Percentiles rank a stretch among this genome's conserved stretches.
Conservation (phyloP, 2,797 vertebrate genomes). For the Mormyrops attenuatus region DNA sequence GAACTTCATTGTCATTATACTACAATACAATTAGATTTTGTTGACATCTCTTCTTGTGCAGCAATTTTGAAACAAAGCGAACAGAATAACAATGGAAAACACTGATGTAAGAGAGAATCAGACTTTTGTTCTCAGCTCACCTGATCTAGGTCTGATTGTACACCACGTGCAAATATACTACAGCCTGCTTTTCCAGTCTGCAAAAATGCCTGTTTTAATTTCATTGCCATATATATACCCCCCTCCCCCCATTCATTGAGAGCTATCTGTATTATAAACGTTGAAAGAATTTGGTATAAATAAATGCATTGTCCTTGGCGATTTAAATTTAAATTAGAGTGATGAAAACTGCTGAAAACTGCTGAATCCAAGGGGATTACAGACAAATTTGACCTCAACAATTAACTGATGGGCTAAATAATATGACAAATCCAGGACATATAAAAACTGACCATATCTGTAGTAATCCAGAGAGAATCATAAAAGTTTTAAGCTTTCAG, state of each 20-base stretch:
- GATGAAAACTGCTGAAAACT: not conserved
- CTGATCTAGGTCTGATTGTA: not conserved
- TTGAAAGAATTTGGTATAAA: not conserved
- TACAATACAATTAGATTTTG: not conserved
- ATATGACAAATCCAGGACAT: not conserved
- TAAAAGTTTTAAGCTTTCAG: not conserved
- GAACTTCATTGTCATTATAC: not conserved
- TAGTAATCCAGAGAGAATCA: not conserved
- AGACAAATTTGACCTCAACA: not conserved
- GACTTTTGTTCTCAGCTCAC: not conserved
- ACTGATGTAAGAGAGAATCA: not conserved
- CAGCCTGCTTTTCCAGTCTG: not conserved
- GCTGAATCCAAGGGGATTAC: not conserved
- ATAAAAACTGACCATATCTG: not conserved
- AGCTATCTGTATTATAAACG: not conserved
- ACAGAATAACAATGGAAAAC: not conserved
- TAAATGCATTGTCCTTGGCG: not conserved
- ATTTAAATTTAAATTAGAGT: constrained; percentile 5
- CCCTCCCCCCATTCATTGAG: not conserved
- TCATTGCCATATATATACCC: not conserved
- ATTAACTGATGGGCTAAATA: not conserved
- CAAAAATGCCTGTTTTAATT: not conserved
- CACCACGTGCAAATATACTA: not conserved
- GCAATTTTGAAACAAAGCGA: not conserved
- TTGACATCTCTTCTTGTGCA: not conserved